Percentiles rank a stretch among this genome's conserved stretches.
Evolutionary conservation across 2,113 vertebrate genomes (phyloP).

Genomic region (Tinamus guttatus): DNA sequence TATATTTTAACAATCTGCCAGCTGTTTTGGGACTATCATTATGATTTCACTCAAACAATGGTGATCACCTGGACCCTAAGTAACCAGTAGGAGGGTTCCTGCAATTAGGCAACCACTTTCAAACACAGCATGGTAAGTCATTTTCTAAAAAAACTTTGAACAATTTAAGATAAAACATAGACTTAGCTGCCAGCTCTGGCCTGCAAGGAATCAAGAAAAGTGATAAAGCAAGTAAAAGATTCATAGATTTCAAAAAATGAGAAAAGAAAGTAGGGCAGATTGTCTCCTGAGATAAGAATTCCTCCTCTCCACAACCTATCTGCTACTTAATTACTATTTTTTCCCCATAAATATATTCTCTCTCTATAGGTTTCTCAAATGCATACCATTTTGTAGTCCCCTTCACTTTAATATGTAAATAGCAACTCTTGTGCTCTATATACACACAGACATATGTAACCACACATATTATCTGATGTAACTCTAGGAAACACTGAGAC

Average conservation of each 20-base stretch:
- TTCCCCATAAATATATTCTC: not conserved
- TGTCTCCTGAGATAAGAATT: conserved; percentile 40
- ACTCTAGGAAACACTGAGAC: not conserved
- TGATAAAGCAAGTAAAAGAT: conserved; percentile 61
- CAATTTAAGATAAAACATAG: conserved; percentile 57
- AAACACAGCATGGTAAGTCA: not conserved
- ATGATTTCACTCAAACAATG: not conserved
- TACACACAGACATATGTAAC: not conserved
- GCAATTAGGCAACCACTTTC: not conserved
- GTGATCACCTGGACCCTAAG: not conserved
- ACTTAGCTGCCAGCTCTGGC: conserved; percentile 37
- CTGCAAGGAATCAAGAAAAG: conserved; percentile 43
- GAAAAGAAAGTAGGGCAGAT: conserved; percentile 55
- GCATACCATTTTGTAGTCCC: not conserved
- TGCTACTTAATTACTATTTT: conserved; percentile 39
- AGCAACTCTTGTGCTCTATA: not conserved
- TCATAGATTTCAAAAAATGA: conserved; percentile 47
- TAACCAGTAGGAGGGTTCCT: not conserved
- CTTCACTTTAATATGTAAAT: not conserved
- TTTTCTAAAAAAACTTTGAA: conserved; percentile 42
- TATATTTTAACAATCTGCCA: not conserved
- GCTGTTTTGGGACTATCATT: not conserved
- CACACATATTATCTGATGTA: not conserved
- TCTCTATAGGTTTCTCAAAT: not conserved
- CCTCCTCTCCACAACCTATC: not conserved